A percentile compares a stretch with the other conserved stretches of the same genome.
These are phyloP conservation scores for Progne subis DNA, from an alignment of 2,113 vertebrate genomes.

Conservation along the genomic window DNA sequence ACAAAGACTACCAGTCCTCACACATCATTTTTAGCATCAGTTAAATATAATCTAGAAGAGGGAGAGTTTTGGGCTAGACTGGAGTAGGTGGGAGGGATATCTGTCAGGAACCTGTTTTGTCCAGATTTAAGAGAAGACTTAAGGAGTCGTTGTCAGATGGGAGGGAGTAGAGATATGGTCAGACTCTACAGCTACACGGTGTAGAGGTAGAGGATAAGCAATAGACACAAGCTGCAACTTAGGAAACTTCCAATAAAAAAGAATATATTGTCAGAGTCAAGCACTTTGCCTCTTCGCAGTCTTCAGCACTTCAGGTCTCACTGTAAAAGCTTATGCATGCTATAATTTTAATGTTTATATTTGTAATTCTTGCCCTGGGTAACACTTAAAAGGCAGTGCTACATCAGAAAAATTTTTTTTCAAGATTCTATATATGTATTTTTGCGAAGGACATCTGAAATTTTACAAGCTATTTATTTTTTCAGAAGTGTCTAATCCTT, in stretches of 20 bases:
- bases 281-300: not conserved
- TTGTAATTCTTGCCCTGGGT: not conserved
- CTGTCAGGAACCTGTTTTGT: not conserved
- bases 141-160: not conserved
- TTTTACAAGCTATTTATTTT: not conserved
- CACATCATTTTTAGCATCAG: not conserved
- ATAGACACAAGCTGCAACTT: not conserved
- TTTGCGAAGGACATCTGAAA: constrained; percentile 12
- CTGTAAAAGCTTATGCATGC: not conserved
- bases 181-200: not conserved
- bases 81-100: not conserved
- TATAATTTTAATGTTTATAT: not conserved
- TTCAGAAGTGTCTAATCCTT: not conserved
- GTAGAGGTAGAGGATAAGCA: not conserved
- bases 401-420: not conserved
- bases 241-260: not conserved
- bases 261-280: not conserved
- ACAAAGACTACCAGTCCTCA: not conserved
- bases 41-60: not conserved
- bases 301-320: not conserved
- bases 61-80: not conserved
- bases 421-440: not conserved
- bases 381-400: not conserved
- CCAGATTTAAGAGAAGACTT: not conserved
- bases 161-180: not conserved